Percentiles rank a stretch among this genome's conserved stretches.
phyloP scores from a whole-genome alignment of 2,113 vertebrate genomes.

The Ursus arctos region DNA sequence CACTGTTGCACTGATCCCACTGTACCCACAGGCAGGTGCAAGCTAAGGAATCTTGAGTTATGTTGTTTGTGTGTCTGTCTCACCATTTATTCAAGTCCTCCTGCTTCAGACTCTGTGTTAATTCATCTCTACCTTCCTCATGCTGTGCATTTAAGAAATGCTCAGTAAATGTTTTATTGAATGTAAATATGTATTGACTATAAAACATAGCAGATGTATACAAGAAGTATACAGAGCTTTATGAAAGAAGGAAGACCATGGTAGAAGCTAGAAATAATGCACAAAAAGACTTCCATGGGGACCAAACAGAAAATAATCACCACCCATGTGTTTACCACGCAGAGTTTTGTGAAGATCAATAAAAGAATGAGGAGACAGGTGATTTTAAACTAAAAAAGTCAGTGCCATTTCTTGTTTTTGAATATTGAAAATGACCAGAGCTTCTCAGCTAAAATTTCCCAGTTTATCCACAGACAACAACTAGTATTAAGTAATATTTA shows the following conservation, averaged over 20 bases:
- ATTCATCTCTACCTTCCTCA: not conserved
- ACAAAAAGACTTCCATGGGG: not conserved
- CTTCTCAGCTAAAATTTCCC: not conserved
- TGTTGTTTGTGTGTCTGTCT: not conserved
- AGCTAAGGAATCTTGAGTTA: fast-evolving
- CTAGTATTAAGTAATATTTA: not conserved
- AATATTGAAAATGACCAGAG: not conserved
- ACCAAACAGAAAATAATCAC: not conserved
- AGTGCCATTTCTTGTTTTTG: not conserved
- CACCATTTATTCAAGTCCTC: not conserved
- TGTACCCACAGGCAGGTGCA: no score
- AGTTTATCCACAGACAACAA: not conserved
- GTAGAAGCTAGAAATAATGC: not conserved
- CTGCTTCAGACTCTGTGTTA: not conserved
- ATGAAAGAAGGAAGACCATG: not conserved
- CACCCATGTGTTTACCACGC: fast-evolving
- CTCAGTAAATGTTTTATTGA: not conserved
- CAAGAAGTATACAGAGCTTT: not conserved
- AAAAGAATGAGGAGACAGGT: not conserved
- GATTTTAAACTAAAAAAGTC: not conserved
- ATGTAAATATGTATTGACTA: not conserved
- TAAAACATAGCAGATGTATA: not conserved
- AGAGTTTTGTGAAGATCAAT: not conserved
- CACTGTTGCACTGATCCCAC: not conserved
- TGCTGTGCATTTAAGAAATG: not conserved